A percentile compares a stretch with the other conserved stretches of the same genome.
Conservation (phyloP, 2,888 invertebrate genomes). For the Xestia rhomboidea region DNA sequence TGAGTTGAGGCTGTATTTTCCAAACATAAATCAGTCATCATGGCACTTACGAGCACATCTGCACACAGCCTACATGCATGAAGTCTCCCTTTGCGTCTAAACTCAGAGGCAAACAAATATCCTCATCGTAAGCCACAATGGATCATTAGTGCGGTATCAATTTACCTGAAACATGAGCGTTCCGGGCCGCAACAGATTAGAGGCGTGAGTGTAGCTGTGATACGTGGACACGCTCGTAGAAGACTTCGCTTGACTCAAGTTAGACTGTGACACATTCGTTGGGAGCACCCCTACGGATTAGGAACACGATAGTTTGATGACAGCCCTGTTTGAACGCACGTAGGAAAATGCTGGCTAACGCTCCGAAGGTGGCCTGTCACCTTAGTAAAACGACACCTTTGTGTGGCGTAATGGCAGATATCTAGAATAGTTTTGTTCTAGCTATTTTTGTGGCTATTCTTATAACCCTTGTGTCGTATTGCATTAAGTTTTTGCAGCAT, state of each 20-base stretch:
- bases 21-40: conserved; percentile 36
- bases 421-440: not conserved
- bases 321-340: conserved; percentile 29
- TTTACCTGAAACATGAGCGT: conserved; percentile 82
- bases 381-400: conserved; percentile 42
- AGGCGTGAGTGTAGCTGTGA: conserved; percentile 75
- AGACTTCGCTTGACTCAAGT: conserved; percentile 82
- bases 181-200: conserved; percentile 82
- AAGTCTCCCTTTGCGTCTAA: not conserved
- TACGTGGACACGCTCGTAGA: conserved; percentile 77
- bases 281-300: conserved; percentile 67
- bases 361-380: conserved; percentile 22
- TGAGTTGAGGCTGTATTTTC: conserved; percentile 17
- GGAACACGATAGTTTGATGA: conserved; percentile 69
- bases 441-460: not conserved
- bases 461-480: not conserved
- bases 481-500: not conserved
- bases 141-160: conserved; percentile 39
- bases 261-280: conserved; percentile 77
- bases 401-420: conserved; percentile 20
- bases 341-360: conserved; percentile 29
- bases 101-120: conserved; percentile 35
- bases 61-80: not conserved
- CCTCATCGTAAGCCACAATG: conserved; percentile 22
- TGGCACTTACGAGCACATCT: conserved; percentile 14